Conservation (phyloP, 2,113 vertebrate genomes). For the Spilogale gracilis region DNA sequence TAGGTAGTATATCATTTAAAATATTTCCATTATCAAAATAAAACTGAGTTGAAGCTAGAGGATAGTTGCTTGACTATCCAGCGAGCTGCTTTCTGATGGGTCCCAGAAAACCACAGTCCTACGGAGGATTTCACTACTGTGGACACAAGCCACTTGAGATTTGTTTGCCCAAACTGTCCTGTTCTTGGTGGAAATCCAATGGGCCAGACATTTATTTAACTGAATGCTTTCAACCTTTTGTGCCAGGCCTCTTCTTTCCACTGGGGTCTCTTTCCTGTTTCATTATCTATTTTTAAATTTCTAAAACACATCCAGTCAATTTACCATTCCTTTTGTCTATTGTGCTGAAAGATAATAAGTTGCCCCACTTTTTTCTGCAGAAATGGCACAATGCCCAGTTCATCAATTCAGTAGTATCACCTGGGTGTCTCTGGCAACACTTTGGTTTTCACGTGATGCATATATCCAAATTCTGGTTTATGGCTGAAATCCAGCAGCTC, state of each 20-base stretch:
- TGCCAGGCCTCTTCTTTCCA: not conserved
- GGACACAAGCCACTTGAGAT: not conserved
- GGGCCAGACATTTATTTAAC: not conserved
- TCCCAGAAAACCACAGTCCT: not conserved
- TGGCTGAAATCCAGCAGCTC: conserved; percentile 29
- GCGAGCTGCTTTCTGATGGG: not conserved
- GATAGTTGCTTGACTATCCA: not conserved
- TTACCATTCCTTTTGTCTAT: not conserved
- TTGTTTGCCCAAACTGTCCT: not conserved
- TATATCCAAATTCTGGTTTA: conserved; percentile 43
- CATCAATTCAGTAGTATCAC: not conserved
- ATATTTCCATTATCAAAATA: not conserved
- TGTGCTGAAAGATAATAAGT: conserved; percentile 1
- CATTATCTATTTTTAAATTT: conserved; percentile 10
- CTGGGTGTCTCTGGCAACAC: not conserved
- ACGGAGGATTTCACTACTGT: not conserved
- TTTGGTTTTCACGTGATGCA: conserved; percentile 24
- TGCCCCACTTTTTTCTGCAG: not conserved
- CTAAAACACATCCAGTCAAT: not conserved
- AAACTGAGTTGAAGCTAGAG: not conserved
- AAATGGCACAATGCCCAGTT: not conserved
- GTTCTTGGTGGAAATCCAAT: not conserved
- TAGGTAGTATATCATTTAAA: not conserved
- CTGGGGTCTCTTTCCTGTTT: not conserved
- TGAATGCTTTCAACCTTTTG: not conserved